Percentiles rank a stretch among this genome's conserved stretches.
These are phyloP conservation scores for Belgica antarctica DNA, from an alignment of 2,888 invertebrate species.

Conservation along the genomic window DNA sequence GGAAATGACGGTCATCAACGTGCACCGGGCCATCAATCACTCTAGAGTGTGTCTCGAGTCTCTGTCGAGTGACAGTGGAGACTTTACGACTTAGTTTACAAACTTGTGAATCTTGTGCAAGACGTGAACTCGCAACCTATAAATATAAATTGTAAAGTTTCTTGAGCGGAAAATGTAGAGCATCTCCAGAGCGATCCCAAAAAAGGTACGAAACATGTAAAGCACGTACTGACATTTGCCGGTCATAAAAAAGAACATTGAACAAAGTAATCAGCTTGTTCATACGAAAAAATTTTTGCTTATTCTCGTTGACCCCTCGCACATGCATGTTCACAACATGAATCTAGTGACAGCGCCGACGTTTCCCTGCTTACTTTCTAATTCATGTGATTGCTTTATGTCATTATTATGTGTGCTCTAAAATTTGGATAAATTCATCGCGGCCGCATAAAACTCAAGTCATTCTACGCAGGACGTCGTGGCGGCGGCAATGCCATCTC, in stretches of 20 bases:
- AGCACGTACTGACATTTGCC: conserved; percentile 17
- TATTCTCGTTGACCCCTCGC: not conserved
- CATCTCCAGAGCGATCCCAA: not conserved
- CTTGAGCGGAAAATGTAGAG: not conserved
- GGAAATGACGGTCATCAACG: not conserved
- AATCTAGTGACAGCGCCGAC: not conserved
- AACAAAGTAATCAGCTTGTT: conserved; percentile 2
- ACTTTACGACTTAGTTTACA: not conserved
- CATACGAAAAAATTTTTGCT: not conserved
- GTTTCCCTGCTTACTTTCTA: not conserved
- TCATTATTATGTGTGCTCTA: conserved; percentile 5
- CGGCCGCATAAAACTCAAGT: not conserved
- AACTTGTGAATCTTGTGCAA: not conserved
- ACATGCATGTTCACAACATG: not conserved
- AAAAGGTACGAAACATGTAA: not conserved
- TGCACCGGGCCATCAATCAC: not conserved
- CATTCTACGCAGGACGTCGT: not conserved
- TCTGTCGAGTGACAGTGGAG: not conserved
- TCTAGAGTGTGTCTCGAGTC: not conserved
- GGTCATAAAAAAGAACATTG: conserved; percentile 10
- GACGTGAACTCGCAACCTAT: not conserved
- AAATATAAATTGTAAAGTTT: not conserved
- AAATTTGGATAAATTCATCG: not conserved
- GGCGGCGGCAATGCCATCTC: not conserved
- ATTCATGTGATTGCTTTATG: conserved; percentile 15